These are phyloP conservation scores for Spea bombifrons DNA, from an alignment of 2,113 vertebrate genomes.

Conservation along the genomic window DNA sequence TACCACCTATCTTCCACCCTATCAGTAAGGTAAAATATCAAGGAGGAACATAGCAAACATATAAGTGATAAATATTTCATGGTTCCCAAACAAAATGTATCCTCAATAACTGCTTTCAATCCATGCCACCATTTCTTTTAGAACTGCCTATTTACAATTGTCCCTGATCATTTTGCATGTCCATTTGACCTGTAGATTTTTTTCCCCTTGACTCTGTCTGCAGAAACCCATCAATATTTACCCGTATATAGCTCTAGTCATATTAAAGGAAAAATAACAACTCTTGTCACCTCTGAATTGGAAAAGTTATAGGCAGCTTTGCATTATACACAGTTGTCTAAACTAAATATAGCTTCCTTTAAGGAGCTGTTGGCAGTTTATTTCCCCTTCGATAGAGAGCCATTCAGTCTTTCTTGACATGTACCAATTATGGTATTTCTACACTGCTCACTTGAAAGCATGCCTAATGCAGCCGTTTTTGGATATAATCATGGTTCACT, in stretches of 20 bases:
- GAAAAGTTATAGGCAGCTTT: not conserved
- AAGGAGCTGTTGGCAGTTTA: conserved; percentile 34
- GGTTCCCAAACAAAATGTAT: too few relatives aligned
- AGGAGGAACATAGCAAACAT: too few relatives aligned
- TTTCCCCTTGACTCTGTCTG: not conserved
- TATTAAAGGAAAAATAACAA: conserved; percentile 2
- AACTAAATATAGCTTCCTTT: conserved; percentile 44
- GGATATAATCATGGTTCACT: conserved; percentile 42
- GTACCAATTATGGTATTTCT: conserved; percentile 46
- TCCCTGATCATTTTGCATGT: too few relatives aligned
- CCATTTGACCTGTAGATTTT: too few relatives aligned
- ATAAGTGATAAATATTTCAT: too few relatives aligned
- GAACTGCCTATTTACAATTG: too few relatives aligned
- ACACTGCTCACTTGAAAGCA: conserved; percentile 43
- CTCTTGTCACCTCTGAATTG: not conserved
- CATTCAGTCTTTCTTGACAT: conserved; percentile 48
- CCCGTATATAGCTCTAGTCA: not conserved
- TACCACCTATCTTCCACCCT: too few relatives aligned
- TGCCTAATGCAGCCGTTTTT: conserved; percentile 45
- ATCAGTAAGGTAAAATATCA: too few relatives aligned
- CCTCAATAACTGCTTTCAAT: too few relatives aligned
- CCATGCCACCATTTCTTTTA: too few relatives aligned
- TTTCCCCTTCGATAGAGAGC: conserved; percentile 42
- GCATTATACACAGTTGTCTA: conserved; percentile 15
- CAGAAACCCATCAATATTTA: conserved; percentile 2